phyloP scores from a whole-genome alignment of 1,140 invertebrate species.

The Drosophila lacertosa region DNA sequence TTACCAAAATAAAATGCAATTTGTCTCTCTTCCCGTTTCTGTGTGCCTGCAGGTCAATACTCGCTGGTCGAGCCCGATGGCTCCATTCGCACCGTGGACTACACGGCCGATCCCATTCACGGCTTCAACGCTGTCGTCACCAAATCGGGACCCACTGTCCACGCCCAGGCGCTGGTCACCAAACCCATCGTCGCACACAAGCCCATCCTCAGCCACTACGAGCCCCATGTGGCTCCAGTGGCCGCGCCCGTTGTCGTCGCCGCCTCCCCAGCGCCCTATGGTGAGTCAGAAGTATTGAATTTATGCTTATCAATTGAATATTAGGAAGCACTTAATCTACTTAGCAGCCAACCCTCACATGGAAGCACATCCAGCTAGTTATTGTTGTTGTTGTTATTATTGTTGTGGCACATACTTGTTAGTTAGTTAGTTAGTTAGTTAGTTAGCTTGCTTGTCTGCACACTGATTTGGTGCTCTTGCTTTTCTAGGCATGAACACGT shows the following conservation, averaged over 20 bases:
- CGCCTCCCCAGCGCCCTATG: conserved; percentile 84
- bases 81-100: conserved; percentile 87
- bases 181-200: conserved; percentile 76
- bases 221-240: conserved; percentile 65
- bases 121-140: conserved; percentile 87
- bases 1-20: neutral
- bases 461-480: conserved; percentile 53
- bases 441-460: too few relatives aligned
- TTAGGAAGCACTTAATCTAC: conserved; percentile 4
- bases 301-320: neutral
- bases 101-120: conserved; percentile 86
- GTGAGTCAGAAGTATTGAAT: conserved; percentile 65
- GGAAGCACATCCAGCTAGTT: conserved; percentile 42
- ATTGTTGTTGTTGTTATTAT: conserved; percentile 10
- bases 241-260: conserved; percentile 70
- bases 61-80: conserved; percentile 89
- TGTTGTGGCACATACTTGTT: conserved; percentile 27
- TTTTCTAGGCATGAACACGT: conserved; percentile 82
- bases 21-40: conserved; percentile 4
- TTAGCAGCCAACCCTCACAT: conserved; percentile 9
- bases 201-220: conserved; percentile 67
- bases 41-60: conserved; percentile 85
- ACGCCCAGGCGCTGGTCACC: conserved; percentile 79
- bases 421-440: too few relatives aligned
- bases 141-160: conserved; percentile 85